Base-by-base conservation (phyloP, 2,113 vertebrate species). In the Rynchops niger region DNA sequence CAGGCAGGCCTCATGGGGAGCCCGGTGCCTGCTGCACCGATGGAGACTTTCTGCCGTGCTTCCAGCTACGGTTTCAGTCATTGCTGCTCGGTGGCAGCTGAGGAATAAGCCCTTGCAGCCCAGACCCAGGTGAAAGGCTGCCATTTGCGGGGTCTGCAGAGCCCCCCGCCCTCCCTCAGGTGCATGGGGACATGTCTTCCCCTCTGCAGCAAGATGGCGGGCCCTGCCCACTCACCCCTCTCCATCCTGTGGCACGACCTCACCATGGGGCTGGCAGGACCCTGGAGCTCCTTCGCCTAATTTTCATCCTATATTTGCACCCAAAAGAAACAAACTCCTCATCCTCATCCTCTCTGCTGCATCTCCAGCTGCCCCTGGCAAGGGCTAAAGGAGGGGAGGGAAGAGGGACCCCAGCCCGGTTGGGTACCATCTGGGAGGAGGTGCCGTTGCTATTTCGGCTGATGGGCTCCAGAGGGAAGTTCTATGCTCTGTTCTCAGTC, bases 61-160 rank as follows among this genome's bases (percentile, higher is more conserved):
- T 7, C 49, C 43, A n/a, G 69, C 34, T 22, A 19, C 0, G 3
- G 0, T 10, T 34, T 9, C 3, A 4, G 67, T 3, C 53, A 0
- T n/a, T 8, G 50, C 49, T 52, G 85, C 85, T 78, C 50, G 3
- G 42, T 2, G 14, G 20, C 40, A 3, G 2, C 73, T 8, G 47
- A 62, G 58, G 65, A 61, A 36, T 6, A 2, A 5, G 76, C 34
- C 32, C 59, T 52, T 86, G 67, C 77, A 15, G 27, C 3, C 1
- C 71, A 3, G 36, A 38, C 23, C 26, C 36, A 0, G 47, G n/a
- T 19, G 12, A 38, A 45, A 47, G 34, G 74, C 56, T 83, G 62
- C 72, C 5, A 1, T 15, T 29, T 22, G 73, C 34, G 12, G 6
- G 4, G n/a, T 7, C 58, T 50, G 59, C 80, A 66, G 65, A 61